phyloP scores from a whole-genome alignment of 2,888 invertebrate genomes.

The Carcina quercana region DNA sequence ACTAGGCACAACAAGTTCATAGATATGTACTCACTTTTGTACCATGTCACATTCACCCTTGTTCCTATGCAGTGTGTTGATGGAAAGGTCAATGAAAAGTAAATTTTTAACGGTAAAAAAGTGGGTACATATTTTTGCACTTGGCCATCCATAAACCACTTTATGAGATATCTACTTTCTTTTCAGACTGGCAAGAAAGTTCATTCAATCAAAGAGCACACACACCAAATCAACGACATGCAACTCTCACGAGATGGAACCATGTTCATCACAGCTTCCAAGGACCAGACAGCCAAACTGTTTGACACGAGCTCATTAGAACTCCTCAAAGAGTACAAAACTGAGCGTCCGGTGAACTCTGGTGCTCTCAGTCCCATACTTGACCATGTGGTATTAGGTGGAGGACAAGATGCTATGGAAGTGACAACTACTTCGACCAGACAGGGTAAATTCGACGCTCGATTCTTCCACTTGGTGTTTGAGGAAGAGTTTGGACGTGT shows the following conservation, averaged over 20 bases:
- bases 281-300: slow-evolving; percentile 96
- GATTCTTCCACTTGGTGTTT: slow-evolving; percentile 95
- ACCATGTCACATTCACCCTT: no score
- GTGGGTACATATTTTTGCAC: no score
- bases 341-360: slow-evolving; percentile 98
- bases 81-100: no score
- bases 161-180: slow-evolving; percentile 12
- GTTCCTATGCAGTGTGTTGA: no score
- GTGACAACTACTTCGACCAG: slow-evolving; percentile 96
- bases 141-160: background rate
- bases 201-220: slow-evolving; percentile 87
- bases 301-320: slow-evolving; percentile 93
- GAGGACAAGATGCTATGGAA: slow-evolving; percentile 99
- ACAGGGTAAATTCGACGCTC: slow-evolving; percentile 97
- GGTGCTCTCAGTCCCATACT: slow-evolving; percentile 96
- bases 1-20: no score
- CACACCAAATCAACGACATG: slow-evolving; percentile 94
- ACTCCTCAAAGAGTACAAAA: slow-evolving; percentile 95
- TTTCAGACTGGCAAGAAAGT: slow-evolving; percentile 87
- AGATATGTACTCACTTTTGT: no score
- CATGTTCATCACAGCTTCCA: slow-evolving; percentile 98
- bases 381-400: slow-evolving; percentile 98
- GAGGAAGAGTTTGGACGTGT: slow-evolving; percentile 98
- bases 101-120: background rate
- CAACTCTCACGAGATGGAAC: slow-evolving; percentile 94